Base-by-base conservation (phyloP, 2,888 invertebrate species). In the Tuberolachnus salignus region DNA sequence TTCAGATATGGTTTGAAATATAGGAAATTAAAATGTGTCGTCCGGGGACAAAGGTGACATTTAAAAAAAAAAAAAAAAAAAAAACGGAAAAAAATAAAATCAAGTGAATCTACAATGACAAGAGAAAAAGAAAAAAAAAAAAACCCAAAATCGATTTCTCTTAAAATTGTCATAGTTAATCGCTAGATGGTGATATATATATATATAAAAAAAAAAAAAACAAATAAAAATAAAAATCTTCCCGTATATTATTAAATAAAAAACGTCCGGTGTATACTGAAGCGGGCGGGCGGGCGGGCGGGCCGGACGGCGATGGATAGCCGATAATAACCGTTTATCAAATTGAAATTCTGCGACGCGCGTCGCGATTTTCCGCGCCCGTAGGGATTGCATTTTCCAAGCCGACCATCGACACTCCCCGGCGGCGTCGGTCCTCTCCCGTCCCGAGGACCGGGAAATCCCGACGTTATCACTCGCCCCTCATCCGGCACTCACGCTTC, bases 281-380 rank as follows among this genome's bases (percentile, higher is more conserved):
- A 34, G 34, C 34, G 6, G 61, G 14, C 3, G 14, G 14, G n/a
- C n/a, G n/a, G n/a, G n/a, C n/a, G n/a, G n/a, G n/a, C n/a, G n/a
- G n/a, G n/a, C n/a, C n/a, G n/a, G n/a, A n/a, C 49, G 49, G 49
- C 21, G 19, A 63, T 16, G 61, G 61, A 73, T 63, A 69, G 44
- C 51, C 21, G 44, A 21, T 70, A 44, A 21, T 70, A 44, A 63
- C 63, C 74, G 74, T 74, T 74, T 74, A 66, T 74, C 74, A 66
- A 74, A 74, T 74, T 74, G 64, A 74, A 74, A 74, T 74, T 66
- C 64, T 51, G 63, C 23, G 63, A 74, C 74, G 74, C 53, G 42
- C 53, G 61, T 72, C 72, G 46, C 64, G 64, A 26, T 74, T 74
- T 42, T 53, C 64, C 19, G 23, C 23, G 42, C 74, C 44, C 23